Evolutionary conservation across 2,797 vertebrate genomes (phyloP).

Genomic region (Clarias pachynema): DNA sequence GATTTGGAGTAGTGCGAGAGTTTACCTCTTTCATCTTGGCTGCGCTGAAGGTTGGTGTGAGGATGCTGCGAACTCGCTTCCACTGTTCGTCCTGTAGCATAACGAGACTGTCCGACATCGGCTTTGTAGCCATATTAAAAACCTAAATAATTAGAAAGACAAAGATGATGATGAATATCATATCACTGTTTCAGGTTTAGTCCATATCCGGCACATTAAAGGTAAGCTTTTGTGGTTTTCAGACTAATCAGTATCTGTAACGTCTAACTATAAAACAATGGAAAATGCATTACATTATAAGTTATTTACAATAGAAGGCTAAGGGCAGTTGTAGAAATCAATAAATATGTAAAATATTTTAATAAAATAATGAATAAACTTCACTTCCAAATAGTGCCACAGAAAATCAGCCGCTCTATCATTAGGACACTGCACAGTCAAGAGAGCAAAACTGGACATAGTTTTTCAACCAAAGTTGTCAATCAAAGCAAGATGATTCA

Average conservation of each 20-base stretch:
- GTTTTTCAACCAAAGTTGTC: not conserved
- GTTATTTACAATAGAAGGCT: not conserved
- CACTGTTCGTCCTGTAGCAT: slow-evolving; percentile 84
- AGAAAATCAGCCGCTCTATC: not conserved
- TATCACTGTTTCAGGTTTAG: not conserved
- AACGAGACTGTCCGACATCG: slow-evolving; percentile 84
- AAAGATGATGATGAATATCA: not conserved
- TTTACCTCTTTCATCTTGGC: slow-evolving; percentile 88
- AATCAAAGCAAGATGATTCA: not conserved
- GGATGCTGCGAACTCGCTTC: slow-evolving; percentile 77
- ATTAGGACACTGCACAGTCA: not conserved
- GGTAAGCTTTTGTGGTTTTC: not conserved
- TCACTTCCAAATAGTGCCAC: not conserved
- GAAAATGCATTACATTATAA: not conserved
- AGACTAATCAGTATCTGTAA: not conserved
- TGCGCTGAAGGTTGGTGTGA: slow-evolving; percentile 79
- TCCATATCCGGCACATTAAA: not conserved
- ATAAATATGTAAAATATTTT: not conserved
- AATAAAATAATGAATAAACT: not conserved
- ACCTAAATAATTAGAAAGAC: slow-evolving; percentile 65
- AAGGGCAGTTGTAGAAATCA: not conserved
- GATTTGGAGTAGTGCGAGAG: not conserved
- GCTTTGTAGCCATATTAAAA: slow-evolving; percentile 75
- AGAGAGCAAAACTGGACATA: not conserved
- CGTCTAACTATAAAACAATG: not conserved